phyloP scores from a whole-genome alignment of 2,888 invertebrate species.

The Allolobophora icterica region DNA sequence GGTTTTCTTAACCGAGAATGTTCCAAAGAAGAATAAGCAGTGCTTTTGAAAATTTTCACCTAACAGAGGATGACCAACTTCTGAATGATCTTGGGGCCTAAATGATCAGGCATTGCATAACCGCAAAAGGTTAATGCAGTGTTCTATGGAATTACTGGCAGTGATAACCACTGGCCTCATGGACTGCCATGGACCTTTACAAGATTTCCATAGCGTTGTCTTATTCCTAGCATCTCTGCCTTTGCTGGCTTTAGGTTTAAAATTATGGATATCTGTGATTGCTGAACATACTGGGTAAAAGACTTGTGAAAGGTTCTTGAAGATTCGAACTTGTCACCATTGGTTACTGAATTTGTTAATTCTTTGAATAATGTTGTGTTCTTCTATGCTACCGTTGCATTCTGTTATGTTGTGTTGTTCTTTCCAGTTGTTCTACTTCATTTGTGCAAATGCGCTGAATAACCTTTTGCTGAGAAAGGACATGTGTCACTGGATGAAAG shows the following conservation, averaged over 20 bases:
- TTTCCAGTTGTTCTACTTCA: conserved; percentile 82
- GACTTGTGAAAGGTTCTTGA: neutral
- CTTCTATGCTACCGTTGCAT: neutral
- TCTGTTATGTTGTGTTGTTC: neutral
- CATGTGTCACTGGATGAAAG: conserved; percentile 96
- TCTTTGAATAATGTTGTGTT: neutral
- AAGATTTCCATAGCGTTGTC: neutral
- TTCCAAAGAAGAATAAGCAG: conserved; percentile 89
- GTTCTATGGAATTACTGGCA: neutral
- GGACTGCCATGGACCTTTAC: neutral
- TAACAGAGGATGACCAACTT: conserved; percentile 86
- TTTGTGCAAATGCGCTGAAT: conserved; percentile 91
- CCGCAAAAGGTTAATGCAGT: neutral
- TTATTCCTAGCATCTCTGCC: no score
- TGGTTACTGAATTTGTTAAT: neutral
- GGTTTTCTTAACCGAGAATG: conserved; percentile 83
- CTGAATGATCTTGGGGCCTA: conserved; percentile 82
- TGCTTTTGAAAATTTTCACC: conserved; percentile 87
- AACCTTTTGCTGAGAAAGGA: conserved; percentile 92
- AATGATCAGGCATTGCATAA: conserved; percentile 68
- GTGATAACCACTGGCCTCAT: neutral
- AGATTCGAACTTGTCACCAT: neutral
- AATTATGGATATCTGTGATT: no score
- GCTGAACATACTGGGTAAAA: no score
- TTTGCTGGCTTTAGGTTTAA: no score